These are phyloP conservation scores for Vulpes lagopus DNA, from an alignment of 2,113 vertebrate genomes.

Conservation along the genomic window DNA sequence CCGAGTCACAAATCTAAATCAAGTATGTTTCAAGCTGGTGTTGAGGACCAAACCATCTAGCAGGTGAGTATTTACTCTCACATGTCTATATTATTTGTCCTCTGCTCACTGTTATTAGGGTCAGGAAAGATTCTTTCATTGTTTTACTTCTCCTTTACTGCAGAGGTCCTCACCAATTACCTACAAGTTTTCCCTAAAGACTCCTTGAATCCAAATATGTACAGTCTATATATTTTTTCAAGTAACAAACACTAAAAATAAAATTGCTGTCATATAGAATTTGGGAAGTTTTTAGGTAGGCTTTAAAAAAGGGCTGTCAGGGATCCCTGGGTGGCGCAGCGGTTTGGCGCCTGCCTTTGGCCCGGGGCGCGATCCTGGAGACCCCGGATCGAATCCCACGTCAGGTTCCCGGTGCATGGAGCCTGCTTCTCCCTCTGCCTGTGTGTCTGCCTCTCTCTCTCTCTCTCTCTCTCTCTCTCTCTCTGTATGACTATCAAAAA, in stretches of 20 bases:
- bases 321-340: too few species aligned
- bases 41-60: neutral
- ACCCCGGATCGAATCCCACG: too few species aligned
- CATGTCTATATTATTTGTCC: neutral
- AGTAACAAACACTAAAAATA: constrained; percentile 48
- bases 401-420: too few species aligned
- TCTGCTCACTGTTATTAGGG: neutral
- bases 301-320: constrained; percentile 16
- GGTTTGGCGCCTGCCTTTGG: too few species aligned
- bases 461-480: too few species aligned
- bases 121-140: neutral
- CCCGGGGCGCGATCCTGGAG: too few species aligned
- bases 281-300: neutral
- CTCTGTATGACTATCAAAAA: too few species aligned
- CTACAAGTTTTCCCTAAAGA: neutral
- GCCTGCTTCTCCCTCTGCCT: too few species aligned
- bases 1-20: constrained; percentile 29
- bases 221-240: neutral
- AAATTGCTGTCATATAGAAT: neutral
- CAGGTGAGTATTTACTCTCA: neutral
- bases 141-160: constrained; percentile 1
- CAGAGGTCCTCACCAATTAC: neutral
- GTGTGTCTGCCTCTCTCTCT: too few species aligned
- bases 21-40: neutral
- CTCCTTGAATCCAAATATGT: neutral